Base-by-base conservation (phyloP, 2,113 vertebrate species). In the Poecile atricapillus region DNA sequence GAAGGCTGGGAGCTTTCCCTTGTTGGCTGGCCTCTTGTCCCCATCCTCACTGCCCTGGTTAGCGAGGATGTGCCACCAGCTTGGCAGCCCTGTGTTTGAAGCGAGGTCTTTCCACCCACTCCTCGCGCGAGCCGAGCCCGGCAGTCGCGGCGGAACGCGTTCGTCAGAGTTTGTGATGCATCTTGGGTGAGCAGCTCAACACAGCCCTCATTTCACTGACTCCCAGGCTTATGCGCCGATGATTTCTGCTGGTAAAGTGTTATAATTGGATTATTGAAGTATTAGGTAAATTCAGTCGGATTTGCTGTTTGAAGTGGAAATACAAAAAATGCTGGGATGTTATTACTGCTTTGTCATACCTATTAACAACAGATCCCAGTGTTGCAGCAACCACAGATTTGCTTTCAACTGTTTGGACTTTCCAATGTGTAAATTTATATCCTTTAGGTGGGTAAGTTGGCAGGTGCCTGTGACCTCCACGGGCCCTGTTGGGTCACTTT, bases 231-330 rank as follows among this genome's bases (percentile, higher is more conserved):
- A 94, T 78, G 83, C 37, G 44, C 87, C 84, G 80, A 92, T 96
- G 93, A 97, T 97, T 97, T 96, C 89, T 97, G 87, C 95, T 95
- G 56, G 95, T 96, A 96, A 97, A 96, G 93, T 89, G 90, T 92
- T 91, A 90, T 97, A 97, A 98, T 96, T 96, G 96, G 97, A 98
- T 97, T 98, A 97, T 93, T 97, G 93, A 95, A 96, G 97, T 95
- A 97, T 97, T 97, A 97, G 96, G 96, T 97, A 97, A 97, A 97
- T 97, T 96, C 95, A 91, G 86, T 60, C 71, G 90, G 94, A 96
- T 97, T 97, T 98, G 82, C 92, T 96, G 96, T 97, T 97, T 98
- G 96, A 97, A 96, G 96, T 97, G 85, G 94, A 97, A 97, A 97
- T 96, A 95, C 52, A 94, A 96, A 97, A 97, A 95, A 87, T 73